Evolutionary conservation across 1,140 invertebrate species (phyloP).

Genomic region (Philopotamus ludificatus): DNA sequence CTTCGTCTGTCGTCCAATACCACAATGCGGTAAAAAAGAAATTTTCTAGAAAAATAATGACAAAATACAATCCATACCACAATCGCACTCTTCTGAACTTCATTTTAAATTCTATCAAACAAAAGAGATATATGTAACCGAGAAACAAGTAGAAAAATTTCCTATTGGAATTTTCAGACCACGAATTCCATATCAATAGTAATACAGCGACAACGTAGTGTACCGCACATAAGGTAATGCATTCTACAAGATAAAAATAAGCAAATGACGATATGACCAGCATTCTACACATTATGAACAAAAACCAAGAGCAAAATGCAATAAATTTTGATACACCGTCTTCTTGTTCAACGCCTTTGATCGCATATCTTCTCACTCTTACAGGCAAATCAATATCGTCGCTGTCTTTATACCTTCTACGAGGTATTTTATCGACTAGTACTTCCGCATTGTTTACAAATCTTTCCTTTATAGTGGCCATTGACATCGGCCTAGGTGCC

Average conservation of each 20-base stretch:
- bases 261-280: constrained; percentile 68
- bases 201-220: constrained; percentile 63
- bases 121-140: constrained; percentile 69
- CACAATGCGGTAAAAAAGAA: constrained; percentile 63
- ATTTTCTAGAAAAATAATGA: constrained; percentile 65
- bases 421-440: constrained; percentile 35
- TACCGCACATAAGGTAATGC: constrained; percentile 57
- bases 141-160: constrained; percentile 64
- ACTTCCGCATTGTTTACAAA: constrained; percentile 31
- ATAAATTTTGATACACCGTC: constrained; percentile 65
- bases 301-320: constrained; percentile 70
- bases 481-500: constrained; percentile 39
- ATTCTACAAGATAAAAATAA: constrained; percentile 63
- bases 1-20: constrained; percentile 60
- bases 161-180: constrained; percentile 56
- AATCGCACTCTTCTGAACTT: constrained; percentile 68
- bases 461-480: constrained; percentile 22
- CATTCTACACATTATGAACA: constrained; percentile 66
- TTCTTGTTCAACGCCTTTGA: constrained; percentile 66
- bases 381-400: constrained; percentile 46
- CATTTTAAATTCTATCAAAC: constrained; percentile 72
- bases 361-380: constrained; percentile 45
- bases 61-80: constrained; percentile 65
- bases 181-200: constrained; percentile 60
- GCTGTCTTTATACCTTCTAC: constrained; percentile 26